Percentiles rank a stretch among this genome's conserved stretches.
These are phyloP conservation scores for Dendroctonus ponderosae DNA, from an alignment of 1,140 invertebrate genomes.

Conservation along the genomic window DNA sequence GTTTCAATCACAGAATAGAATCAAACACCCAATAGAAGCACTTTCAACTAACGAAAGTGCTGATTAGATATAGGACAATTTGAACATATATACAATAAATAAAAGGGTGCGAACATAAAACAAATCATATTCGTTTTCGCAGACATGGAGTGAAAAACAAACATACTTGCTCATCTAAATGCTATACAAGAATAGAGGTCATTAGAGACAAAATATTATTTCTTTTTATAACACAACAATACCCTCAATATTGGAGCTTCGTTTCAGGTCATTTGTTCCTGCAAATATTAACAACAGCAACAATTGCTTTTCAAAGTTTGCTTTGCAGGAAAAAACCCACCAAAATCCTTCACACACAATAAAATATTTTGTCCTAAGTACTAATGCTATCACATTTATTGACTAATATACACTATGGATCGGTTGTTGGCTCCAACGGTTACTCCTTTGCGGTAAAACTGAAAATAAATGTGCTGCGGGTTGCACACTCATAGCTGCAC, in stretches of 20 bases:
- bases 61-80: background rate
- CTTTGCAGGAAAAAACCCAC: background rate
- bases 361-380: slow-evolving; percentile 15
- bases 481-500: too few relatives aligned
- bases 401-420: slow-evolving; percentile 13
- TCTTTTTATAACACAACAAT: slow-evolving; percentile 1
- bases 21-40: background rate
- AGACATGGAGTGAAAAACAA: slow-evolving; percentile 11
- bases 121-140: slow-evolving; percentile 3
- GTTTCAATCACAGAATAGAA: background rate
- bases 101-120: background rate
- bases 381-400: slow-evolving; percentile 25
- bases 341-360: background rate
- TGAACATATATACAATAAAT: slow-evolving; percentile 4
- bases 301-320: background rate
- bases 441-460: too few relatives aligned
- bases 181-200: slow-evolving; percentile 16
- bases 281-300: background rate
- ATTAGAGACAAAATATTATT: slow-evolving; percentile 15
- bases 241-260: background rate
- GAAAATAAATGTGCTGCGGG: too few relatives aligned
- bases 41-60: background rate
- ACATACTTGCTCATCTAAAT: background rate
- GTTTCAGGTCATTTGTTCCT: background rate
- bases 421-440: too few relatives aligned